Base-by-base conservation (phyloP, 2,888 invertebrate species). In the Phyllotreta cruciferae region DNA sequence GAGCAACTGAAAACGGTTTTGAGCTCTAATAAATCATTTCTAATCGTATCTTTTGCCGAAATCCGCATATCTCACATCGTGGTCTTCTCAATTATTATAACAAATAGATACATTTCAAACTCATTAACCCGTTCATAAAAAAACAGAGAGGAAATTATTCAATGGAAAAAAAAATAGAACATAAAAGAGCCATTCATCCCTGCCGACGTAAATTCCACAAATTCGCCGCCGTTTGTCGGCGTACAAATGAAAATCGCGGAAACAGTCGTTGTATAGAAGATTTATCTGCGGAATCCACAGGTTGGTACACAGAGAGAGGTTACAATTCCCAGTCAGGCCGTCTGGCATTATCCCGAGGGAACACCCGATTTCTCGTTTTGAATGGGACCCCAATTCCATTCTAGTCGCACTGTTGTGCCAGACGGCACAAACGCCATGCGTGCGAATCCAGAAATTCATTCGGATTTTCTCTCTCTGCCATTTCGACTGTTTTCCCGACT, bases 201-300 rank as follows among this genome's bases (percentile, higher is more conserved):
- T 42, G 56, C 37, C 42, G 55, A 50, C 47, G 56, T 62, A 56
- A 62, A 62, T 58, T 58, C 58, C 37, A 10, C 10, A 49, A 47
- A 49, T 39, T 38, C 10, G 7, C 7, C 49, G 37, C 56, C 49
- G 60, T 52, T 67, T 60, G 66, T 60, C 69, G 67, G 70, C 66
- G 72, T 72, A 72, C 68, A 71, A 66, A 69, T 66, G 67, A 63
- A 56, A 74, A 73, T 73, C 71, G 70, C 70, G 72, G 74, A 74
- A 75, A 74, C 72, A 73, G 73, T 72, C 72, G 71, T 73, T 73
- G 73, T 69, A 70, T 66, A 73, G 72, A 76, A 80, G 79, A 80
- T 81, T 80, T 80, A 80, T 81, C 79, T 77, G 72, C 62, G 75
- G 78, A 81, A 81, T 80, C 81, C 80, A 81, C 81, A 81, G 79